Base-by-base conservation (phyloP, 2,113 vertebrate species). In the Petromus typicus region DNA sequence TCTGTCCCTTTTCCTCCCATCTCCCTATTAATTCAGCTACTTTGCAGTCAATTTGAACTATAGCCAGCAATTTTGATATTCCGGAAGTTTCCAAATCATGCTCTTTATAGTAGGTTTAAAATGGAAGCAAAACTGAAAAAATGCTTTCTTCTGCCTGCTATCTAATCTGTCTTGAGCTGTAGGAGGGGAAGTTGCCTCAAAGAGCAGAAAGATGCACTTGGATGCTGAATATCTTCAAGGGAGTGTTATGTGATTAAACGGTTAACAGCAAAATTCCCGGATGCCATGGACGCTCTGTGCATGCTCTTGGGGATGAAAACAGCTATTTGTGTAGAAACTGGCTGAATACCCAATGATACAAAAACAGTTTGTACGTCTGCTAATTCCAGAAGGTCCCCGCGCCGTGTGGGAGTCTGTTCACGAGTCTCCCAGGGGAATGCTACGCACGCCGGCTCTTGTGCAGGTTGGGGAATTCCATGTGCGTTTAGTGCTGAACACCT, bases 241-340 rank as follows among this genome's bases (percentile, higher is more conserved):
- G n/a, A 83, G 48, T 23, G 25, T 54, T 69, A 37, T 5, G 2
- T 37, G 82, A 94, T 67, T 93, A 89, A 95, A 80, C 37, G 25
- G 93, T 78, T 91, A 92, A 89, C 27, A 20, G 54, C 16, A 75
- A 64, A 73, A 23, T 14, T 85, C 79, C 61, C 8, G 0, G 85
- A 79, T 90, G 80, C 86, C 66, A 13, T 27, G 30, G 64, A 83
- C 32, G 73, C 79, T 69, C 88, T 76, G 64, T 14, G 61, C 93
- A 83, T 59, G 51, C 59, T 96, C 85, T 86, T 76, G 92, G 73
- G 61, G n/a, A 54, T 90, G 59, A 80, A 96, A 67, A 76, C 34
- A 71, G 66, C 75, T 75, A 92, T 94, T 89, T 89, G 66, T 82
- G 20, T 92, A 90, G 73, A 71, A 89, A 37, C 11, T 83, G 64